Conservation (phyloP, 1,140 invertebrate genomes). For the Melipona quadrifasciata region DNA sequence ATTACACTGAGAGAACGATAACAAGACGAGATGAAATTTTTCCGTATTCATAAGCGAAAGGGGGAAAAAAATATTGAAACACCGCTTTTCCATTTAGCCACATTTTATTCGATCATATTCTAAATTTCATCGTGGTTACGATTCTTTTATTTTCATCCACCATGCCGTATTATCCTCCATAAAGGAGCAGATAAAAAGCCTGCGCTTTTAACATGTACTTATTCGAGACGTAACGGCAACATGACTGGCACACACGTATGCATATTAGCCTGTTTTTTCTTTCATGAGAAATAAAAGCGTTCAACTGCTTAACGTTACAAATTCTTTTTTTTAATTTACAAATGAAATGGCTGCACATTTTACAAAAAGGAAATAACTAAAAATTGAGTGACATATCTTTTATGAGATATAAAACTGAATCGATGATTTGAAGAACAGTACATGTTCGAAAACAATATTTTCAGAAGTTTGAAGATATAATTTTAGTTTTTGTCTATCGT, state of each 20-base stretch:
- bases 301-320: too few species aligned
- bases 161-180: slow-evolving; percentile 17
- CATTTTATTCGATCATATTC: background rate
- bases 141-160: slow-evolving; percentile 12
- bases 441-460: too few species aligned
- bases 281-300: background rate
- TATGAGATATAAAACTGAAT: too few species aligned
- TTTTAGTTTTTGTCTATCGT: too few species aligned
- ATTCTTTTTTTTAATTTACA: too few species aligned
- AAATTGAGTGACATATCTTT: too few species aligned
- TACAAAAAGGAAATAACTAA: too few species aligned
- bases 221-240: background rate
- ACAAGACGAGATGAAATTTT: background rate
- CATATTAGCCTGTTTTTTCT: background rate
- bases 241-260: background rate
- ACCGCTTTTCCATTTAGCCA: slow-evolving; percentile 1
- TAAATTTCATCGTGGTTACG: slow-evolving; percentile 13
- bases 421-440: too few species aligned
- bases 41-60: background rate
- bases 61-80: background rate
- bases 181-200: slow-evolving; percentile 19
- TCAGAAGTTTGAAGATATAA: too few species aligned
- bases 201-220: slow-evolving; percentile 16
- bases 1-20: background rate
- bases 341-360: too few species aligned